Percentiles rank a stretch among this genome's conserved stretches.
Evolutionary conservation across 1,140 invertebrate genomes (phyloP).

Genomic region (Planococcus citri): DNA sequence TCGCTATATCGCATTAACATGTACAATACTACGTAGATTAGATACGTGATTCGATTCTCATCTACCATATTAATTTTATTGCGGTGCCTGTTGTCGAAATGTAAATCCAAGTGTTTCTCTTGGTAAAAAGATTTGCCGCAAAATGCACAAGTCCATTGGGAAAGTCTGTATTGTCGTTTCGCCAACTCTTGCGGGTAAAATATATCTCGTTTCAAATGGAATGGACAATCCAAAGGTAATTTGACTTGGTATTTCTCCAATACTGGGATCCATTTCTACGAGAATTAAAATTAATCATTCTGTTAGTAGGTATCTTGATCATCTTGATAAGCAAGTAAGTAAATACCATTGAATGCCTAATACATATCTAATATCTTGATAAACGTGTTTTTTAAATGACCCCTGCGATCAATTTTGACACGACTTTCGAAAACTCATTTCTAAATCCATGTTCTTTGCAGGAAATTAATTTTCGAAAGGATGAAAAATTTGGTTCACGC

Average conservation of each 20-base stretch:
- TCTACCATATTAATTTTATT: constrained; percentile 69
- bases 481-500: too few species aligned
- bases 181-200: constrained; percentile 70
- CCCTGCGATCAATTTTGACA: too few species aligned
- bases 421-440: too few species aligned
- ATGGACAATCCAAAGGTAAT: constrained; percentile 74
- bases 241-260: constrained; percentile 71
- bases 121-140: constrained; percentile 87
- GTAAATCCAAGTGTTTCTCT: constrained; percentile 72
- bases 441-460: too few species aligned
- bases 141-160: constrained; percentile 79
- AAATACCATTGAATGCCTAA: background rate
- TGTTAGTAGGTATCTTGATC: too few species aligned
- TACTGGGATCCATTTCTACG: constrained; percentile 73
- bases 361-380: too few species aligned
- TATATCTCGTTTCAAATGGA: constrained; percentile 74
- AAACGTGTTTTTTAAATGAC: background rate
- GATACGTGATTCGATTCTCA: background rate
- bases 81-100: constrained; percentile 81
- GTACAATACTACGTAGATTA: too few species aligned
- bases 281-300: constrained; percentile 21
- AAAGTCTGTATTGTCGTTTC: constrained; percentile 65
- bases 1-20: too few species aligned
- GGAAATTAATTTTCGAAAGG: too few species aligned
- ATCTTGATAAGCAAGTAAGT: background rate